A percentile compares a stretch with the other conserved stretches of the same genome.
Evolutionary conservation across 2,113 vertebrate genomes (phyloP).

Genomic region (Hemichromis elongatus): DNA sequence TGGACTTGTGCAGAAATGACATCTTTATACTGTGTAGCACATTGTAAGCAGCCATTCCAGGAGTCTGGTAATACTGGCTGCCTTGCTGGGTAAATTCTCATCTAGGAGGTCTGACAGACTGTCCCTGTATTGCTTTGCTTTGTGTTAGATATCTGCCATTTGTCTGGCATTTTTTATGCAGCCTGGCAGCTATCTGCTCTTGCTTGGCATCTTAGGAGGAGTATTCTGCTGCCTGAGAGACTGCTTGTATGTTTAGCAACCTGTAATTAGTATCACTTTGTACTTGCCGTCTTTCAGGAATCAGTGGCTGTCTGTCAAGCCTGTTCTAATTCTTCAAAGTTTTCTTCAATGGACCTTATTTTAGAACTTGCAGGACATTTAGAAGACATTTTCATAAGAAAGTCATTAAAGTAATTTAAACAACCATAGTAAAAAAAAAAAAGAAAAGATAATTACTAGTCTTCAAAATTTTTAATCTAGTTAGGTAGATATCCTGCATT

Average conservation of each 20-base stretch:
- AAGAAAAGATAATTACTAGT: background rate
- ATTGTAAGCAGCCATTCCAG: background rate
- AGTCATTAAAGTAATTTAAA: background rate
- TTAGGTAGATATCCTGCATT: background rate
- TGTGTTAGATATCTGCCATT: conserved; percentile 44
- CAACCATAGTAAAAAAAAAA: background rate
- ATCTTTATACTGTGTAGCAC: background rate
- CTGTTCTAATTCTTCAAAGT: background rate
- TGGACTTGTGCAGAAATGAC: background rate
- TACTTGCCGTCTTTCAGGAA: conserved; percentile 23
- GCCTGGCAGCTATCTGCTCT: conserved; percentile 36
- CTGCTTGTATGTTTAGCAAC: conserved; percentile 36
- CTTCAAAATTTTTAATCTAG: background rate
- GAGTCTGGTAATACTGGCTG: conserved; percentile 19
- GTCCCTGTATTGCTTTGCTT: conserved; percentile 35
- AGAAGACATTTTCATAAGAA: background rate
- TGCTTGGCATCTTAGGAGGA: conserved; percentile 14
- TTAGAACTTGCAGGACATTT: background rate
- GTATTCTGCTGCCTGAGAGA: conserved; percentile 18
- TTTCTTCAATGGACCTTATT: background rate
- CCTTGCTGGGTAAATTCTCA: conserved; percentile 23
- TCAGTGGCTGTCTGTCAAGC: conserved; percentile 9
- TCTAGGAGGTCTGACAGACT: conserved; percentile 29
- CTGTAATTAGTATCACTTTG: conserved; percentile 44
- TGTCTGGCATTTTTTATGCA: conserved; percentile 36